Evolutionary conservation across 2,888 invertebrate genomes (phyloP), one percentile per base, ranked within the genome.

Genomic region (Ormyrus rosae): DNA sequence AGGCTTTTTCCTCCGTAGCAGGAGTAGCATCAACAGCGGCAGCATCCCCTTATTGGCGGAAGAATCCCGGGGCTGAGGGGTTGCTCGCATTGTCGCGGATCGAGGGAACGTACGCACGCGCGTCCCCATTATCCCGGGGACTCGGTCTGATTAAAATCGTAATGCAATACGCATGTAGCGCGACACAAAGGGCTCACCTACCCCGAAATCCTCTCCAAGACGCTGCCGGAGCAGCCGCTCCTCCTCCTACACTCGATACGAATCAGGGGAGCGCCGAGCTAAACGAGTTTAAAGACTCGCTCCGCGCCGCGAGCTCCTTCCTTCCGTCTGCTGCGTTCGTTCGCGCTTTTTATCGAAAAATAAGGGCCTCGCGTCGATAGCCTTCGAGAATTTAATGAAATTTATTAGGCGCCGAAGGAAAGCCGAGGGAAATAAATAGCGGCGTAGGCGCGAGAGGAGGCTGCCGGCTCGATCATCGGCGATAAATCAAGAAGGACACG

Each of bases 161-260:
- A 89, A 90, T 89, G 89, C 89, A 89, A 89, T 89, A 89, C 86
- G 87, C 88, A 85, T 89, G 88, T 88, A 64, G 11, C 50, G 56
- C 60, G 71, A 45, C 61, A 77, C 68, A 72, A 75, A 75, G 68
- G 80, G 68, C 11, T n/a, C n/a, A 55, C 51, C 9, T 70, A 34
- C 5, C 65, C 55, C 73, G 56, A 79, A 69, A 79, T 78, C 65
- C 65, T 78, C 78, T 71, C 45, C 8, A 64, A 78, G 70, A 70
- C 56, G 68, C 50, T 65, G 13, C 51, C 3, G 11, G 6, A 11
- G 11, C 6, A 11, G 13, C 45, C 63, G 10, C 10, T 46, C 63
- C 19, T 46, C 63, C 7, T 10, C 9, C 45, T 46, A 48, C 11
- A 10, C 2, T 56, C 70, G 77, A 56, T 64, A 70, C 70, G 45